Percentiles rank a stretch among this genome's conserved stretches.
phyloP scores from a whole-genome alignment of 2,113 vertebrate genomes.

The Scartelaos histophorus region DNA sequence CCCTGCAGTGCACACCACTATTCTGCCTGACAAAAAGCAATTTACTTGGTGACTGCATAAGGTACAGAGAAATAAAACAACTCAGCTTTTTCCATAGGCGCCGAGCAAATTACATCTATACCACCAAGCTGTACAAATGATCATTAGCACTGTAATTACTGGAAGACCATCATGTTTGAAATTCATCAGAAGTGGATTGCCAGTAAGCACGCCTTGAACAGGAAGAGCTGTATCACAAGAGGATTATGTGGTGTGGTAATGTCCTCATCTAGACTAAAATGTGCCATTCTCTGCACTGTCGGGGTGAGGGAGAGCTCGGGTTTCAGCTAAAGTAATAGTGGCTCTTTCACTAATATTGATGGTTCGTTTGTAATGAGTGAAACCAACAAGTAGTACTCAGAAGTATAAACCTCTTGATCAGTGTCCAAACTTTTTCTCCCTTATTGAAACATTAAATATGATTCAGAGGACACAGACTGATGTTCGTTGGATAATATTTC shows the following conservation, averaged over 20 bases:
- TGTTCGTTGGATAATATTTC: no score
- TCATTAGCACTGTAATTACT: slow-evolving; percentile 67
- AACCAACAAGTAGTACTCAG: background rate
- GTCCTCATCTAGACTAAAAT: slow-evolving; percentile 28
- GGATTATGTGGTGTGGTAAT: slow-evolving; percentile 42
- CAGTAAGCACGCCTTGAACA: slow-evolving; percentile 55
- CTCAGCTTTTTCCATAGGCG: slow-evolving; percentile 34
- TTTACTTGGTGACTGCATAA: slow-evolving; percentile 56
- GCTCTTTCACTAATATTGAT: slow-evolving; percentile 13
- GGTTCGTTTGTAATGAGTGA: background rate
- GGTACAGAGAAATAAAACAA: slow-evolving; percentile 51
- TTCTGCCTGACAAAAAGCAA: slow-evolving; percentile 33
- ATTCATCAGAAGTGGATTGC: slow-evolving; percentile 60
- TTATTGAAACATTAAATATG: background rate
- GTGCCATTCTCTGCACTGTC: slow-evolving; percentile 2
- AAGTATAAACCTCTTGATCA: slow-evolving; percentile 19
- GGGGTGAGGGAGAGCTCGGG: slow-evolving; percentile 1
- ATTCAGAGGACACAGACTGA: background rate
- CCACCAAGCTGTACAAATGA: slow-evolving; percentile 55
- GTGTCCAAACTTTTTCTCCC: background rate
- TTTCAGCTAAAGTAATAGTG: slow-evolving; percentile 11
- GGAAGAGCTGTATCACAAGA: slow-evolving; percentile 36
- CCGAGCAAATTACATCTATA: slow-evolving; percentile 54
- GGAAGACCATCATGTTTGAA: slow-evolving; percentile 55
- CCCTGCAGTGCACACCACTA: slow-evolving; percentile 4